Evolutionary conservation across 1,140 invertebrate species (phyloP), one percentile per base, ranked within the genome.

Genomic region (Ericerus pela): DNA sequence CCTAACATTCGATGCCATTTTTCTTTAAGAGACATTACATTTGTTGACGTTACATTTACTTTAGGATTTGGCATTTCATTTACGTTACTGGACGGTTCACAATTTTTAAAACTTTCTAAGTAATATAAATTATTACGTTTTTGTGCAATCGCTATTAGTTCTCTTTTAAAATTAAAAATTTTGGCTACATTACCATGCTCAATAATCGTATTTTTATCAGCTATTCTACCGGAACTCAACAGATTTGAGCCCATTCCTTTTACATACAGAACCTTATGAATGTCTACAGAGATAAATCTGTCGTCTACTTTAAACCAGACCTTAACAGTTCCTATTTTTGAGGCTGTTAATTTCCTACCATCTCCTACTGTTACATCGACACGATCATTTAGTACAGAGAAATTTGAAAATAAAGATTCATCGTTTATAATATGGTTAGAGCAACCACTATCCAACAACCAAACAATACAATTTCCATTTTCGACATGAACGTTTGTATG

Each of bases 361-460:
- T 58, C 54, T 31, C 61, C 61, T 4, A 61, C 63, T 37, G 58
- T 57, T 33, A 57, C 57, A 33, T 60, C 62, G 30, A 56, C 56
- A 28, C 62, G 54, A 54, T 56, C 54, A 10, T 60, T 36, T 28
- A 61, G 51, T 47, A 61, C 51, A 20, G 56, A 56, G 30, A 38
- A 53, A 12, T 60, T 56, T 31, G 51, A 14, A 26, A 65, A 57
- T 43, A 51, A 22, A 16, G 1, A 20, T 43, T 58, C 56, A 26
- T 61, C 38, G n/a, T 59, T 61, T 14, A 58, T 51, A 16, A 63
- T 30, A 31, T 63, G 61, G 20, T 64, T 55, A 1, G 64, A 63
- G 27, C 58, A 58, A 20, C 63, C 63, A 8, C 61, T 63, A 58
- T 65, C 62, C 47, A 66, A 41, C 24, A 64, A 54, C 53, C 59